Base-by-base conservation (phyloP, 2,113 vertebrate species). In the Oryzias melastigma region DNA sequence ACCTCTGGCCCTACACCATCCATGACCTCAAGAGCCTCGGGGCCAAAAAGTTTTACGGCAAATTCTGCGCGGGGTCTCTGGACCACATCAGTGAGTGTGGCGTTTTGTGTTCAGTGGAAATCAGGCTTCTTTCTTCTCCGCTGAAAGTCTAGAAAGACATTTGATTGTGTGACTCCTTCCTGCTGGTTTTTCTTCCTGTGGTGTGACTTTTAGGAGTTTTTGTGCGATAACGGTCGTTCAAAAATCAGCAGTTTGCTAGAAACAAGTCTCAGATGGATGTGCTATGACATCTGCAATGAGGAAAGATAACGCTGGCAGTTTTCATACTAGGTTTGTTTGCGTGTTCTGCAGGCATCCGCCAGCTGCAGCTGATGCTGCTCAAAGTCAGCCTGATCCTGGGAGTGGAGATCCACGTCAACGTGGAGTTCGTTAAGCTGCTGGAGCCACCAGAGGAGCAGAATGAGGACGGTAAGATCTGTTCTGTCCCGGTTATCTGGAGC, bases 1-100 rank as follows among this genome's bases (percentile, higher is more conserved):
- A 99, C 45, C 94, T 99, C 12, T 99, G 97, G 97, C 97, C 97
- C 0, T 99, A 93, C 80, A 98, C 97, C 68, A 99, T 99, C 43
- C 95, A 99, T 0, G 97, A 99, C 80, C 95, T 99, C 49, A 88
- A 94, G 16, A 92, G 92, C 54, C 92, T 99, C 19, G 97, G 96
- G 22, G 97, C 97, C 45, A 99, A 99, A 89, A 98, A 98, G 75
- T 99, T 99, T 77, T 98, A 96, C 1, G 97, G 97, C 0, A 98
- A 98, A 69, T 99, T 99, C 91, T 99, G 97, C 1, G 97, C 95
- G 0, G 97, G 97, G 68, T 84, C 97, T 59, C 97, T 99, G 20
- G 96, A 98, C 89, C 97, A 99, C 65, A 99, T 99, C 85, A 99
- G 97, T 99, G 88, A 95, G 97, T 95, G 5, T 13, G 1, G n/a